Conservation (phyloP, 2,797 vertebrate species). For the Bufotes viridis region DNA sequence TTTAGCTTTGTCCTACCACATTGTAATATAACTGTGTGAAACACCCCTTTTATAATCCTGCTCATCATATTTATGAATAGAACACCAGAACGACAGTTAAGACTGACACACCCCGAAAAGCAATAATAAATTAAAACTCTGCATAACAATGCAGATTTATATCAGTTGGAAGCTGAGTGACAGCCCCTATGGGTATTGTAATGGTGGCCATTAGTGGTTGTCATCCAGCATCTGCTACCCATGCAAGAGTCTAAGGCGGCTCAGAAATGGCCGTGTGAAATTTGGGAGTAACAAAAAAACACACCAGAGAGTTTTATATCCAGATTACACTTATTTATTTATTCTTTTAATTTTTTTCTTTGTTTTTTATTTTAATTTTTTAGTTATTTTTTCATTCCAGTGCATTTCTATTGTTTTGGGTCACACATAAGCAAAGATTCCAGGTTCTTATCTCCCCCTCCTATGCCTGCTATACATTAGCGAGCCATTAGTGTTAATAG, state of each 20-base stretch:
- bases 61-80: not conserved
- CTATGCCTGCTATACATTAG: not conserved
- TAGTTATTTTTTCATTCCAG: not conserved
- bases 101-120: not conserved
- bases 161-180: slow-evolving; percentile 2
- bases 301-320: not conserved
- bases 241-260: not conserved
- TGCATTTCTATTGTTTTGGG: not conserved
- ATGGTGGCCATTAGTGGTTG: slow-evolving; percentile 5
- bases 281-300: not conserved
- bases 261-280: not conserved
- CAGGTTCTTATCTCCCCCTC: not conserved
- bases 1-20: not conserved
- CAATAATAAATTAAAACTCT: not conserved
- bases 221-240: slow-evolving; percentile 7
- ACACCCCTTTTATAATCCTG: not conserved
- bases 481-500: slow-evolving; percentile 38
- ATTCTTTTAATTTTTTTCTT: not conserved
- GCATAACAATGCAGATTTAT: not conserved
- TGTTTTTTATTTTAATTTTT: not conserved
- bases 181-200: not conserved
- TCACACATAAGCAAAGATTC: not conserved
- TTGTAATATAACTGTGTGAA: too few relatives aligned
- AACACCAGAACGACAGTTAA: not conserved
- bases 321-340: not conserved